These are phyloP conservation scores for Coranthus polyacanthus DNA, from an alignment of 2,797 vertebrate species.

Conservation along the genomic window DNA sequence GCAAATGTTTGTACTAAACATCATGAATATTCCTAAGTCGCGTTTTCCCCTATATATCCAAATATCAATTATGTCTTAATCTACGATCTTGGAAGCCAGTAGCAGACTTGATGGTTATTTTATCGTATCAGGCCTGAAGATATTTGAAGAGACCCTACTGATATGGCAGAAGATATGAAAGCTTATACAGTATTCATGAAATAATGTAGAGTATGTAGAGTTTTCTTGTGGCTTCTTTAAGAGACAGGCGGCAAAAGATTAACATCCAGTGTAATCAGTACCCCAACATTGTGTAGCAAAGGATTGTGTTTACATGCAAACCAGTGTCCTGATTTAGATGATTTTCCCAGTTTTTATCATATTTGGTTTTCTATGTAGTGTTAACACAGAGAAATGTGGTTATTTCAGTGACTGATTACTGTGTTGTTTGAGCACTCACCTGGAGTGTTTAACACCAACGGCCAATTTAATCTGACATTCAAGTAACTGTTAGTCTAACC, in stretches of 20 bases:
- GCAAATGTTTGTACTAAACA: constrained; percentile 19
- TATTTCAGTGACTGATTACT: no score
- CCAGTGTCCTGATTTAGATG: no score
- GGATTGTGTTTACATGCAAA: no score
- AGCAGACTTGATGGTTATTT: constrained; percentile 19
- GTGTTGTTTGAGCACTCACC: no score
- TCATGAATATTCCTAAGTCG: constrained; percentile 18
- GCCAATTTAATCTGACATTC: no score
- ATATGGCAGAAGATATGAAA: constrained; percentile 19
- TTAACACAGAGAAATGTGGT: no score
- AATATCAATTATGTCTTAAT: constrained; percentile 29
- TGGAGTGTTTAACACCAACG: no score
- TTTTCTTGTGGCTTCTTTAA: not conserved
- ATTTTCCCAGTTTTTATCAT: no score
- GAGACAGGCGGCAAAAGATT: not conserved
- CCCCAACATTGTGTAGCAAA: no score
- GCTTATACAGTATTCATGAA: constrained; percentile 21
- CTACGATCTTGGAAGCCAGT: constrained; percentile 28
- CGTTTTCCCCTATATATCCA: constrained; percentile 16
- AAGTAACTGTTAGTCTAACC: no score
- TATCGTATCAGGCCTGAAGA: constrained; percentile 23
- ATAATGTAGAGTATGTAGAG: constrained; percentile 20
- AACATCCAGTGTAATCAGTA: not conserved
- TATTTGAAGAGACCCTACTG: constrained; percentile 35
- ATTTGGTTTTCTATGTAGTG: no score